phyloP scores from a whole-genome alignment of 2,113 vertebrate species.

The Corythornis vintsioides region DNA sequence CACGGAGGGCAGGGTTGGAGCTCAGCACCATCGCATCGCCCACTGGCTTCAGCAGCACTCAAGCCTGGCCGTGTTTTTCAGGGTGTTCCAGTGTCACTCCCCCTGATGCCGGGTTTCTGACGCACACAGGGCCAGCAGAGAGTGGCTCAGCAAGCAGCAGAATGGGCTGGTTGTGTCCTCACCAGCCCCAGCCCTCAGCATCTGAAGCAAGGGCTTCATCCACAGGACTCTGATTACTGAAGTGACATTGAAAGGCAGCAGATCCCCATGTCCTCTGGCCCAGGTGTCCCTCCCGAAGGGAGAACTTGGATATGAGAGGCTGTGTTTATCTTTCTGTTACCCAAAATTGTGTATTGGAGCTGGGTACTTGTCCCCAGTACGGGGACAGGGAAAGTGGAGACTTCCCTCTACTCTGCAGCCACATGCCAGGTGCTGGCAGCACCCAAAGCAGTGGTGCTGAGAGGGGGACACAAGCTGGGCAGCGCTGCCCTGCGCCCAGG shows the following conservation, averaged over 20 bases:
- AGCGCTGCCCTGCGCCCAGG: neutral
- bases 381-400: neutral
- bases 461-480: neutral
- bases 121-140: neutral
- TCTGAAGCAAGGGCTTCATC: neutral
- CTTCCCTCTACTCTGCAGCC: neutral
- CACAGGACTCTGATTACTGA: neutral
- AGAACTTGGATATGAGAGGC: neutral
- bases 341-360: neutral
- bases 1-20: neutral
- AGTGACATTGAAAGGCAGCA: slow-evolving; percentile 8
- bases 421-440: neutral
- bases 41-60: accelerated
- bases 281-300: neutral
- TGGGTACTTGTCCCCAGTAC: neutral
- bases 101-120: neutral
- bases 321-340: neutral
- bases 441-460: neutral
- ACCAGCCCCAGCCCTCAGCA: neutral
- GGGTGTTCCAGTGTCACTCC: neutral
- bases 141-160: neutral
- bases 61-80: neutral
- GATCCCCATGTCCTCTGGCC: neutral
- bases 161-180: neutral
- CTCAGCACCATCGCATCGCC: accelerated